These are phyloP conservation scores for Illadopsis cleaveri DNA, from an alignment of 2,113 vertebrate species.

Conservation along the genomic window DNA sequence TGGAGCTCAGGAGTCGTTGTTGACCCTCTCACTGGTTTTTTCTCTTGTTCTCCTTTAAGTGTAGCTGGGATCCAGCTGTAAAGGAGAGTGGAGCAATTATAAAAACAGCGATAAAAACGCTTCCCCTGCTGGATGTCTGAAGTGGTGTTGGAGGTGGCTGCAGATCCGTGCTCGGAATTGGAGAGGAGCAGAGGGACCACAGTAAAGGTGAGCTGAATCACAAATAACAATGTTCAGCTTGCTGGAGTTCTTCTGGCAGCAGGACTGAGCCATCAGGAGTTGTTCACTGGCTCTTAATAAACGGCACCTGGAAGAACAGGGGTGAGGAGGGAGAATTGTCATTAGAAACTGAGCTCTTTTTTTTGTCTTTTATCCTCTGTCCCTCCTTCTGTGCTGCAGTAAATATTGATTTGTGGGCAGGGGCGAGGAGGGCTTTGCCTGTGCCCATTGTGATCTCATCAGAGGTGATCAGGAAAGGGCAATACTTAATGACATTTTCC, in stretches of 20 bases:
- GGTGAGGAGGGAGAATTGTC: neutral
- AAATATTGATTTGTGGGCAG: slow-evolving; percentile 26
- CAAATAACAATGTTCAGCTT: neutral
- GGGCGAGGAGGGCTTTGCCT: neutral
- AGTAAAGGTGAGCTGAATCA: neutral
- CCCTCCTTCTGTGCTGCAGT: neutral
- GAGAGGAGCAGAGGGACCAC: neutral
- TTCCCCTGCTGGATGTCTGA: neutral
- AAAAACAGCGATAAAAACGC: neutral
- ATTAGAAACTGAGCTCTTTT: rapidly evolving
- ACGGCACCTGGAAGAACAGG: neutral
- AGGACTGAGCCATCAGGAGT: neutral
- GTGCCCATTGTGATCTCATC: neutral
- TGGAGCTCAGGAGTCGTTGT: neutral
- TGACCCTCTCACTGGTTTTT: neutral
- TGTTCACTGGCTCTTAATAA: neutral
- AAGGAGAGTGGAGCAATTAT: neutral
- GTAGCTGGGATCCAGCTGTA: neutral
- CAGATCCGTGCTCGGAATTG: neutral
- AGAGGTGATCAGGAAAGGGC: neutral
- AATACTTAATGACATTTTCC: neutral
- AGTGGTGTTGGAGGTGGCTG: neutral
- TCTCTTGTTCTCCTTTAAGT: neutral
- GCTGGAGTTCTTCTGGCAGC: neutral
- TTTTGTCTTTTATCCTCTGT: neutral